Base-by-base conservation (phyloP, 1,140 invertebrate genomes). In the Aradophagus sp. region DNA sequence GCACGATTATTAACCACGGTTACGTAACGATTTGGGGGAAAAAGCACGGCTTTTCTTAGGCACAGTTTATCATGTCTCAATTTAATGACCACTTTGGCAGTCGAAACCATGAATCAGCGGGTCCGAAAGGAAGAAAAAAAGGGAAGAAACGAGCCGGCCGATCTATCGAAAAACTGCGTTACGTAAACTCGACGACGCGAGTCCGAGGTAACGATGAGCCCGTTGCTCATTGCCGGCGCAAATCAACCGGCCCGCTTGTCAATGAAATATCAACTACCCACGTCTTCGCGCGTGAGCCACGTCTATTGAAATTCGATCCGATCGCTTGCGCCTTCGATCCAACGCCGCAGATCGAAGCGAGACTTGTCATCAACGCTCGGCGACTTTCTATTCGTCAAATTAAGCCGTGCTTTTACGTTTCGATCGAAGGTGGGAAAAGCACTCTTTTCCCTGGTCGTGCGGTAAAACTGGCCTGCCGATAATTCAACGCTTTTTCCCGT, bases 251-350 rank as follows among this genome's bases (percentile, higher is more conserved):
- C 47, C 39, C 55, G 48, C 56, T 39, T 20, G 66, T 70, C 58
- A 62, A 70, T 62, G 65, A 70, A 70, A 62, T 62, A 70, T 62
- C 56, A 70, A 62, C 66, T 50, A 52, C 56, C 56, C 58, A 62
- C 66, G 66, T 58, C 56, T 69, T n/a, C n/a, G 45, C 58, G 58
- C 67, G 44, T 35, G 32, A 62, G 50, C 48, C 45, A 70, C 19
- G 44, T 62, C 58, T 62, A 70, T 70, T 62, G 66, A 70, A 70
- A 70, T 70, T 63, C 55, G 66, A 70, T 69, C 56, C 44, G 66
- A 69, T 70, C 66, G n/a, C 66, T 70, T 70, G 66, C 66, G 63
- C 66, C 63, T 70, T 70, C 56, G 38, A 63, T 70, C 38, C 52
- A 70, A 70, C 66, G 56, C 56, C 56, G 44, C 50, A 55, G 23